Conservation (phyloP, 2,888 invertebrate species). For the Epirrhoe tristata region DNA sequence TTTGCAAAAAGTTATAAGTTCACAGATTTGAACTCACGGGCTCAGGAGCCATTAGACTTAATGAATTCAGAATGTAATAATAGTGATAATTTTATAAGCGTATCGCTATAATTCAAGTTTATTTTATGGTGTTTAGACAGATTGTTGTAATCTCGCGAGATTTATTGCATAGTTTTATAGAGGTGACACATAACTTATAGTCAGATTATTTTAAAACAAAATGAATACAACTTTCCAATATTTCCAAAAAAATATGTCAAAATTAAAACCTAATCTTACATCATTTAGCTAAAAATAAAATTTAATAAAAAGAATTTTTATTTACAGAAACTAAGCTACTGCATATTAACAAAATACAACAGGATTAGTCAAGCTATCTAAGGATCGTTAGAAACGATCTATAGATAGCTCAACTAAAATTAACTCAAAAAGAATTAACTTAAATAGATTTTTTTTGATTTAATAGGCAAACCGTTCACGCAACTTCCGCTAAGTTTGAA, state of each 20-base stretch:
- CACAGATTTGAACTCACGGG: background rate
- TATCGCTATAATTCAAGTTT: slow-evolving; percentile 42
- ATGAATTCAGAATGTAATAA: slow-evolving; percentile 40
- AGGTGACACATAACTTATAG: background rate
- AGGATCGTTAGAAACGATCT: no score
- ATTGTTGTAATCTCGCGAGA: slow-evolving; percentile 36
- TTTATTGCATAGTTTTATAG: slow-evolving; percentile 13
- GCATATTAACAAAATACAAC: no score
- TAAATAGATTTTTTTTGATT: no score
- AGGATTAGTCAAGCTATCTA: no score
- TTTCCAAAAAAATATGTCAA: no score
- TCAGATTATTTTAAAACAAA: background rate
- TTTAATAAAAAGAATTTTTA: no score
- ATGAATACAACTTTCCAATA: no score
- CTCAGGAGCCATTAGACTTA: slow-evolving; percentile 34
- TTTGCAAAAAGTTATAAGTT: background rate
- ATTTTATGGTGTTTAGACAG: slow-evolving; percentile 45
- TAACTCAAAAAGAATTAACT: no score
- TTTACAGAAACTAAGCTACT: no score
- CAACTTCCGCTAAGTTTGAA: slow-evolving; percentile 77
- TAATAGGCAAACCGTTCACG: slow-evolving; percentile 75
- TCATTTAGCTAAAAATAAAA: no score
- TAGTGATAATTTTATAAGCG: slow-evolving; percentile 44
- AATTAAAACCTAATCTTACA: no score
- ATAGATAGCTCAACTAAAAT: no score